Evolutionary conservation across 2,797 vertebrate genomes (phyloP), one percentile per base, ranked within the genome.

Genomic region (Nasua narica): DNA sequence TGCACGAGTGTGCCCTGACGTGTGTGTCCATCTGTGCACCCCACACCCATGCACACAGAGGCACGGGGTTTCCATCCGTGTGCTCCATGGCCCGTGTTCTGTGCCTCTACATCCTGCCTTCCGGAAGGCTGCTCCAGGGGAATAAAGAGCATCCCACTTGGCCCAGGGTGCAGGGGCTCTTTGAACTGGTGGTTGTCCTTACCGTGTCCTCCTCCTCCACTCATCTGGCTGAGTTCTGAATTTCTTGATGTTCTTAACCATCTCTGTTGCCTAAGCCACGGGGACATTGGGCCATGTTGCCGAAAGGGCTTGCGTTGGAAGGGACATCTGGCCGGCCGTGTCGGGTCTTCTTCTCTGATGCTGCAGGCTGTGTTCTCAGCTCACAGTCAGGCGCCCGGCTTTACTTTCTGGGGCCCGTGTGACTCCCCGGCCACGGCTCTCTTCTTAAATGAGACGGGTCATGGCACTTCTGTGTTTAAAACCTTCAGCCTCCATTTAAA

Each of bases 1-100:
- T 89, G 12, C 21, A 0, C 0, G 2, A 25, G n/a, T 6, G 0
- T 67, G 29, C 19, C 32, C 9, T 4, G 29, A 25, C 9, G 1
- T 6, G 21, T 5, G 21, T 54, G 11, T 43, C 32, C 2, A 1
- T n/a, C 7, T 69, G 9, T 69, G 14, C 19, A 10, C 0, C 2
- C 32, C 35, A 40, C 21, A 7, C 13, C 1, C 10, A 23, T 32
- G 48, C 11, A 18, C 50, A 43, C 15, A 23, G 0, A 6, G 9
- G 27, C 27, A 19, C 5, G 0, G 15, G 50, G 32, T 25, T 69
- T 89, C 43, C 1, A 4, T 52, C 54, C 21, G 12, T 5, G 1
- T 32, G 19, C 15, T 23, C 32, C 4, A 0, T 7, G 35, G 15
- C n/a, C 48, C 23, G 29, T 48, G n/a, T 37, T 56, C 3, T 35